These are phyloP conservation scores for Kuschelorhynchus macadamiae DNA, from an alignment of 2,888 invertebrate genomes.

Conservation along the genomic window DNA sequence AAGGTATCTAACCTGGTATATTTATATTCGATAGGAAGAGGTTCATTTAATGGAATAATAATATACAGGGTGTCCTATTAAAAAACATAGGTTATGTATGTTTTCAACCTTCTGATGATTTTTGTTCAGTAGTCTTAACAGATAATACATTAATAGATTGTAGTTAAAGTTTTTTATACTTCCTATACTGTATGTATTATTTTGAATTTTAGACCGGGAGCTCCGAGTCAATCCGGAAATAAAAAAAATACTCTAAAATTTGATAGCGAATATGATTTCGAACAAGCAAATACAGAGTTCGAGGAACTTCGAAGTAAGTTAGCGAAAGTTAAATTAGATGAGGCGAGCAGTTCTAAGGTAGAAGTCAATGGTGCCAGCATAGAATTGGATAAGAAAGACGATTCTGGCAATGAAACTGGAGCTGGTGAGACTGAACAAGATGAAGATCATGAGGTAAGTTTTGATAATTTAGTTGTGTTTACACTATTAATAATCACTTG, in stretches of 20 bases:
- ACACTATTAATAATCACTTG: no score
- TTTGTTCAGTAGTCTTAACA: no score
- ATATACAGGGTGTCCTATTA: no score
- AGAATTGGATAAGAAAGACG: constrained; percentile 88
- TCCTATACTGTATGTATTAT: no score
- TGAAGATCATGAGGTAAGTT: constrained; percentile 74
- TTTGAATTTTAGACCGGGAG: constrained; percentile 30
- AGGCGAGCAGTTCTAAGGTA: constrained; percentile 42
- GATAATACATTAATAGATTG: no score
- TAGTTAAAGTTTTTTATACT: no score
- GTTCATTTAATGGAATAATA: no score
- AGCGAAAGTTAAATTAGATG: constrained; percentile 71
- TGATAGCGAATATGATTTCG: constrained; percentile 98
- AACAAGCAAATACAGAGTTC: constrained; percentile 97
- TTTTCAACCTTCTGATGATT: no score
- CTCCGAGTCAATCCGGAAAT: constrained; percentile 9
- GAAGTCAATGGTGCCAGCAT: constrained; percentile 70
- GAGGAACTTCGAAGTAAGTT: constrained; percentile 91
- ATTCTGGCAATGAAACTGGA: constrained; percentile 91
- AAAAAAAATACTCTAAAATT: constrained; percentile 79
- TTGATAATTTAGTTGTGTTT: no score
- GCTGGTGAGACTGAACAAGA: constrained; percentile 84
- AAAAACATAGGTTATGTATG: no score
- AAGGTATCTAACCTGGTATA: no score
- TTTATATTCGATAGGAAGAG: no score